These are phyloP conservation scores for Drosophila erecta DNA, from an alignment of 1,140 invertebrate species.

Conservation along the genomic window DNA sequence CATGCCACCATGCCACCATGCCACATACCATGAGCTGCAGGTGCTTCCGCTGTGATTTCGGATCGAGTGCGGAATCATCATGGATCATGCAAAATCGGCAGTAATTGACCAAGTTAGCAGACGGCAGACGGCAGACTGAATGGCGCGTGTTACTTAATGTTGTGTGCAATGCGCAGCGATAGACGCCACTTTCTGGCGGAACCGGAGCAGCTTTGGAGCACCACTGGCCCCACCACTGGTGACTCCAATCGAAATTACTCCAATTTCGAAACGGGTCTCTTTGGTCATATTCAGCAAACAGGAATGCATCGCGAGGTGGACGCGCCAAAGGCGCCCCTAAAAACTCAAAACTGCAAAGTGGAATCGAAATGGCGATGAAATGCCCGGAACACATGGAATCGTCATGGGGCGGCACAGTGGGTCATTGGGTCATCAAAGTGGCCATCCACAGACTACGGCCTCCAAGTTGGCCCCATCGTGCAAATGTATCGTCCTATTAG, in stretches of 20 bases:
- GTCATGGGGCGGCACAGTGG: constrained; percentile 41
- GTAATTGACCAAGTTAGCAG: constrained; percentile 37
- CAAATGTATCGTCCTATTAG: not conserved
- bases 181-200: constrained; percentile 66
- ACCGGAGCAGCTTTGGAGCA: constrained; percentile 36
- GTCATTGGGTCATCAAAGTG: not conserved
- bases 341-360: constrained; percentile 62
- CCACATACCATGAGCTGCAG: not conserved
- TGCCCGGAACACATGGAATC: constrained; percentile 40
- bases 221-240: too few relatives aligned
- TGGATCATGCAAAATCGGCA: constrained; percentile 39
- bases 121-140: constrained; percentile 47
- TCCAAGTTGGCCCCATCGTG: not conserved
- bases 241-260: constrained; percentile 77
- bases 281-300: constrained; percentile 84
- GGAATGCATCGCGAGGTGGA: constrained; percentile 49
- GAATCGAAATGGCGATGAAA: constrained; percentile 84
- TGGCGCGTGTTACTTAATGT: constrained; percentile 75
- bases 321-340: constrained; percentile 19
- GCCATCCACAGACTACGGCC: not conserved
- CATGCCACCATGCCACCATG: not conserved
- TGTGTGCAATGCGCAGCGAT: constrained; percentile 24
- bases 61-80: not conserved
- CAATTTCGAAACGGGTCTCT: constrained; percentile 81
- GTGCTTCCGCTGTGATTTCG: not conserved